phyloP scores from a whole-genome alignment of 2,113 vertebrate genomes.

The Colinus virginianus region DNA sequence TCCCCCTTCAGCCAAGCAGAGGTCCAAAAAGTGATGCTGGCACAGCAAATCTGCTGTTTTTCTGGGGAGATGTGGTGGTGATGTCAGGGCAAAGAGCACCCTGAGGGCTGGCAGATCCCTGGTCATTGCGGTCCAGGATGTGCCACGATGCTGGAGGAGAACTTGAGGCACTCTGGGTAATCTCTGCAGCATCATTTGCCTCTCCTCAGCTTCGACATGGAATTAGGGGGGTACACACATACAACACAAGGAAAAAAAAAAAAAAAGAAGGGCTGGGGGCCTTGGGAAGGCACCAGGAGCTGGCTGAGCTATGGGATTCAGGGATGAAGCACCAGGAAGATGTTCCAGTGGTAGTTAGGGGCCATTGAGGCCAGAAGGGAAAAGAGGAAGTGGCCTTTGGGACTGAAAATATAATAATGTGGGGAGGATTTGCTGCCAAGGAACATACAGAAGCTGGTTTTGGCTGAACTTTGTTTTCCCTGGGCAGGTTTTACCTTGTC shows the following conservation, averaged over 20 bases:
- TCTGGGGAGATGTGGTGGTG: neutral
- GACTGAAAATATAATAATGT: neutral
- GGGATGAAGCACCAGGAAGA: neutral
- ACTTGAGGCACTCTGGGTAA: neutral
- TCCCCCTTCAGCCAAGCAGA: neutral
- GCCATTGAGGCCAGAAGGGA: neutral
- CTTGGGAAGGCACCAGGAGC: neutral
- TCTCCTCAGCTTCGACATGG: neutral
- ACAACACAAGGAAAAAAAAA: neutral
- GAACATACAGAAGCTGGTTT: neutral
- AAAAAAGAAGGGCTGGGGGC: rapidly evolving
- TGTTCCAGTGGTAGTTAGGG: neutral
- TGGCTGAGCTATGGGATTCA: rapidly evolving
- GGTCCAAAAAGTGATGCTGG: rapidly evolving
- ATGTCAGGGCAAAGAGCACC: neutral
- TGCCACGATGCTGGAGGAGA: neutral
- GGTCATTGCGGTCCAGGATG: rapidly evolving
- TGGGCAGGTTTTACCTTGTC: neutral
- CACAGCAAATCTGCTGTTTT: neutral
- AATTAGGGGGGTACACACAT: neutral
- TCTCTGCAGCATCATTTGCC: neutral
- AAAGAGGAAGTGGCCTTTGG: neutral
- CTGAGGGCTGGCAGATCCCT: neutral
- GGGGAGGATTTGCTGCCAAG: neutral
- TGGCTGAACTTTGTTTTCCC: neutral